Conservation (phyloP, 2,797 vertebrate species). For the Halcyon chelicuti region DNA sequence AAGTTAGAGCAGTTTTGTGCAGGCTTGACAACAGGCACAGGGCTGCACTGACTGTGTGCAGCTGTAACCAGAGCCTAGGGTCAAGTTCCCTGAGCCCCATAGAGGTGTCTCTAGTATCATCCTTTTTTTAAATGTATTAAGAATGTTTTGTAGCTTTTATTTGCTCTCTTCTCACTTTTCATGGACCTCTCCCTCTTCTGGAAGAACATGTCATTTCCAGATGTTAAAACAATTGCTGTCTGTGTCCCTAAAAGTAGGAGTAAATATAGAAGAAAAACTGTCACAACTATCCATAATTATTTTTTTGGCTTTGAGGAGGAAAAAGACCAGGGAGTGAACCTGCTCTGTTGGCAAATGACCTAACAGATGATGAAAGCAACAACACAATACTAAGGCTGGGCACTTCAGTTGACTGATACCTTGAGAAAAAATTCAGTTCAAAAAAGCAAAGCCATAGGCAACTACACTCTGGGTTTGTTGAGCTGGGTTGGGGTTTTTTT, state of each 20-base stretch:
- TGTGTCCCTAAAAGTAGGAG: not conserved
- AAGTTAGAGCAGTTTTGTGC: not conserved
- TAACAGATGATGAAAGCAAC: not conserved
- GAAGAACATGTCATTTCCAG: not conserved
- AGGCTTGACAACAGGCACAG: not conserved
- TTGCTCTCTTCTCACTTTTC: not conserved
- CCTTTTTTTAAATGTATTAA: not conserved
- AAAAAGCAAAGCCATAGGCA: not conserved
- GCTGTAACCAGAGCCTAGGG: not conserved
- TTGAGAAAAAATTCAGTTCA: not conserved
- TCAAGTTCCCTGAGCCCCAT: not conserved
- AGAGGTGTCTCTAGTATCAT: not conserved
- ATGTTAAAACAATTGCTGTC: not conserved
- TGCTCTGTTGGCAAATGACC: not conserved
- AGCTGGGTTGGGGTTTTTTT: too few species aligned
- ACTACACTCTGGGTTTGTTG: not conserved
- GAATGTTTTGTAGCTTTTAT: not conserved
- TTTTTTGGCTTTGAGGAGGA: not conserved
- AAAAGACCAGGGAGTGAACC: not conserved
- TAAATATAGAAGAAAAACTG: not conserved
- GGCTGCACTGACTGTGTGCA: not conserved
- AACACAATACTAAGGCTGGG: not conserved
- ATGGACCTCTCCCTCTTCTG: not conserved
- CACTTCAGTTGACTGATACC: not conserved
- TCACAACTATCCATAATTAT: not conserved